Evolutionary conservation across 1,140 invertebrate species (phyloP), one percentile per base, ranked within the genome.

Genomic region (Bombus huntii): DNA sequence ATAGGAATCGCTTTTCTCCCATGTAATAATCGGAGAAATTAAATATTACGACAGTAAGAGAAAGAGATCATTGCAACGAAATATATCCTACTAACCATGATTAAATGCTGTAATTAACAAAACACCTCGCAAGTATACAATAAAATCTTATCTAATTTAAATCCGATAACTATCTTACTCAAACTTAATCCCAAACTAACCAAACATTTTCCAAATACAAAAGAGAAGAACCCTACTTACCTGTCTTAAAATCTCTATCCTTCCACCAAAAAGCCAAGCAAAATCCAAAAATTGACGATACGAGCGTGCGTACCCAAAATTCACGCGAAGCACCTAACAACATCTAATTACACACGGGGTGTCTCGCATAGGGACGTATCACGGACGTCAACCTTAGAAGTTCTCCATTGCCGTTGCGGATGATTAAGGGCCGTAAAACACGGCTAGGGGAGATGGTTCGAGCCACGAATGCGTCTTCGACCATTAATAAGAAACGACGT

Each of bases 221-320:
- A 37, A 34, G 8, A 9, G 34, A 68, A 9, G 15, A 68, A 31
- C 6, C 18, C 1, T 25, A 28, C 34, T 37, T 37, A 37, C 2
- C 34, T 37, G 34, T 37, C 47, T 53, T 8, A 1, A 71, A 71
- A 28, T 71, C n/a, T 18, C 39, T 15, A 12, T 28, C 28, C 70
- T 12, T 12, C 0, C 25, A 13, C 9, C 1, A 28, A 13, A 34
- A 37, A 39, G 8, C 22, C 22, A 10, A 9, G 18, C 68, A 18
- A 39, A 22, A 70, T 34, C 3, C 18, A 10, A 31, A 70, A 25
- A 71, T 39, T 4, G 25, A 2, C 4, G 37, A 37, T 12, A 65
- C 1, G 5, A 18, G 5, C 15, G 44, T 18, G 15, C 0, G 15
- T 47, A 1, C 15, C 0, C 0, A 3, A 59, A 0, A 12, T 12